Conservation (phyloP, 2,113 vertebrate species). For the Gobiocypris rarus region DNA sequence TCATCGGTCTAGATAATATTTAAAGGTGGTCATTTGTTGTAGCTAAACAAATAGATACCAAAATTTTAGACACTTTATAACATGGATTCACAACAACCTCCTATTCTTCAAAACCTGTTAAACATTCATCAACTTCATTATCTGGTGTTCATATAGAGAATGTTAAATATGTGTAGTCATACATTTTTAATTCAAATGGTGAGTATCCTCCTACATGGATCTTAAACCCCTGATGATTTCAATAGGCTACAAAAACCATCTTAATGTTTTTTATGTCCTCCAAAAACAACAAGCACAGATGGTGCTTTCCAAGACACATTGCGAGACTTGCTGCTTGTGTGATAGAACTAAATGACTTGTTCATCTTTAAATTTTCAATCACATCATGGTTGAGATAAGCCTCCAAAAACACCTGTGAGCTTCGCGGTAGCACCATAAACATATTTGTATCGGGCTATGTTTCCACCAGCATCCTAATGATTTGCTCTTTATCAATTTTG, state of each 20-base stretch:
- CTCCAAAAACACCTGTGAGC: constrained; percentile 33
- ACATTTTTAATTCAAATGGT: not conserved
- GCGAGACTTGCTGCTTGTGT: not conserved
- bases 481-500: constrained; percentile 64
- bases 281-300: constrained; percentile 2
- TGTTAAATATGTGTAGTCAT: no score
- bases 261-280: not conserved
- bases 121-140: no score
- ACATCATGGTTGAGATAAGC: constrained; percentile 17
- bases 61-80: no score
- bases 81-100: no score
- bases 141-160: no score
- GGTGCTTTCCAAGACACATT: not conserved
- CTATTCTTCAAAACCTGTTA: no score
- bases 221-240: not conserved
- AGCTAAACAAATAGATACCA: no score
- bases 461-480: constrained; percentile 56
- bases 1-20: no score
- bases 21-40: no score
- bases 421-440: constrained; percentile 64
- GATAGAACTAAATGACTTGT: constrained; percentile 23
- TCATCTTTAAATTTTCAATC: constrained; percentile 27
- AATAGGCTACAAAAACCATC: not conserved
- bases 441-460: constrained; percentile 53
- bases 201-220: not conserved